Evolutionary conservation across 2,888 invertebrate species (phyloP).

Genomic region (Microdon myrmicae): DNA sequence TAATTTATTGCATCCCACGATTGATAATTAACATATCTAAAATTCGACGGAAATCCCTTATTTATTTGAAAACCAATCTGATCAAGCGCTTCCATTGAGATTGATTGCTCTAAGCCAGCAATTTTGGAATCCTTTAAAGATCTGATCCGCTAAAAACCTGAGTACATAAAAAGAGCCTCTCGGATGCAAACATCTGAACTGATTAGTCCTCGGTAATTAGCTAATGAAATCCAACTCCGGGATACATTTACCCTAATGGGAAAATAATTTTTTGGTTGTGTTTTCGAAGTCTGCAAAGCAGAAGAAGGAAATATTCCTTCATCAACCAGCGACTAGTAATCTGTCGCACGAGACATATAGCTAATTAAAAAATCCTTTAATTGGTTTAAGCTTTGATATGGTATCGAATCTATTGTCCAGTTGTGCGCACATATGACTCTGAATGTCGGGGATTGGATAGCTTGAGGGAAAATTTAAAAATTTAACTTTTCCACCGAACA

Average conservation of each 20-base stretch:
- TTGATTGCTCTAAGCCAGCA: no score
- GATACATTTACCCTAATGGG: conserved; percentile 36
- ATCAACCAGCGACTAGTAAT: neutral
- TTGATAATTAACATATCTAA: no score
- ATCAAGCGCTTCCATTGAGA: no score
- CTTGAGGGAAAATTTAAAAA: conserved; percentile 6
- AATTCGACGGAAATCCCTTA: no score
- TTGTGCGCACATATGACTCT: conserved; percentile 10
- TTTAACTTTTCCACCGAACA: conserved; percentile 12
- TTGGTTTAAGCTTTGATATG: conserved; percentile 43
- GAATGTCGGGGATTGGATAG: conserved; percentile 8
- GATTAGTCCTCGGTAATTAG: conserved; percentile 27
- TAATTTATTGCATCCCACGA: no score
- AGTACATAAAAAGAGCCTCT: no score
- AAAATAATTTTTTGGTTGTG: conserved; percentile 1
- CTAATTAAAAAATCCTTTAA: conserved; percentile 51
- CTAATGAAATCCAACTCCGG: conserved; percentile 11
- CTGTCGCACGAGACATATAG: conserved; percentile 8
- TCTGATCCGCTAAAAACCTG: no score
- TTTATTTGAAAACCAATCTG: no score
- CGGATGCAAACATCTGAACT: no score
- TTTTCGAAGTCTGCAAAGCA: neutral
- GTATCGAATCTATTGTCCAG: conserved; percentile 25
- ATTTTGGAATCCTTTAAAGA: no score
- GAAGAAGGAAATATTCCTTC: neutral